phyloP scores from a whole-genome alignment of 2,888 invertebrate species.

The Mesochorus sp. region DNA sequence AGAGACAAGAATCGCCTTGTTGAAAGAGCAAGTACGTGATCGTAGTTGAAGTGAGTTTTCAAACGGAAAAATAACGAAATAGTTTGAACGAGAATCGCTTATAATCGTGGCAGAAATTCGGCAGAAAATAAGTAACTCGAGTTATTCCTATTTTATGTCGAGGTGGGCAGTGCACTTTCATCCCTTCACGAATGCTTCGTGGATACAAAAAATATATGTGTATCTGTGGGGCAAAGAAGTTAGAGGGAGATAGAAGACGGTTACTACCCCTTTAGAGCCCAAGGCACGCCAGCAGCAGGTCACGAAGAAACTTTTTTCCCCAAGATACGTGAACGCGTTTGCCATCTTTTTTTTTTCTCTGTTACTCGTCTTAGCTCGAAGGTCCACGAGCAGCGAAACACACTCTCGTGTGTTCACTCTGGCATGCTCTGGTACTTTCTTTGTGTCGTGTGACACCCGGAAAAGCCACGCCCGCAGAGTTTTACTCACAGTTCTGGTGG shows the following conservation, averaged over 20 bases:
- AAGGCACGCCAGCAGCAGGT: conserved; percentile 40
- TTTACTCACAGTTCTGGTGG: conserved; percentile 45
- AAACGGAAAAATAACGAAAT: conserved; percentile 6
- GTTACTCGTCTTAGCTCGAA: not conserved
- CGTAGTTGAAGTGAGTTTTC: too few species aligned
- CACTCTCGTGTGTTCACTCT: conserved; percentile 38
- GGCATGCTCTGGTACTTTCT: conserved; percentile 51
- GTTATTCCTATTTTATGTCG: conserved; percentile 22
- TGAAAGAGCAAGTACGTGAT: conserved; percentile 11
- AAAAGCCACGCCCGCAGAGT: conserved; percentile 60
- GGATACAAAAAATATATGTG: not conserved
- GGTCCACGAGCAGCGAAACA: conserved; percentile 49
- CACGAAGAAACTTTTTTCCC: conserved; percentile 58
- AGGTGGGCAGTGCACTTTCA: conserved; percentile 14
- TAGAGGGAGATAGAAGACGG: not conserved
- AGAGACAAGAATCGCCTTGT: not conserved
- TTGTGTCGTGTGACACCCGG: conserved; percentile 58
- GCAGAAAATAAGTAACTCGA: conserved; percentile 47
- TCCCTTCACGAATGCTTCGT: not conserved
- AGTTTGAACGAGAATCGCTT: conserved; percentile 43
- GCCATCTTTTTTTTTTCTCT: conserved; percentile 7
- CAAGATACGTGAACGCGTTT: conserved; percentile 29
- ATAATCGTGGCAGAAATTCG: conserved; percentile 26
- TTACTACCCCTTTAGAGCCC: conserved; percentile 4
- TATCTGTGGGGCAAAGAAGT: not conserved